Evolutionary conservation across 2,888 invertebrate genomes (phyloP), one percentile per base, ranked within the genome.

Genomic region (Anoplius nigerrimus): DNA sequence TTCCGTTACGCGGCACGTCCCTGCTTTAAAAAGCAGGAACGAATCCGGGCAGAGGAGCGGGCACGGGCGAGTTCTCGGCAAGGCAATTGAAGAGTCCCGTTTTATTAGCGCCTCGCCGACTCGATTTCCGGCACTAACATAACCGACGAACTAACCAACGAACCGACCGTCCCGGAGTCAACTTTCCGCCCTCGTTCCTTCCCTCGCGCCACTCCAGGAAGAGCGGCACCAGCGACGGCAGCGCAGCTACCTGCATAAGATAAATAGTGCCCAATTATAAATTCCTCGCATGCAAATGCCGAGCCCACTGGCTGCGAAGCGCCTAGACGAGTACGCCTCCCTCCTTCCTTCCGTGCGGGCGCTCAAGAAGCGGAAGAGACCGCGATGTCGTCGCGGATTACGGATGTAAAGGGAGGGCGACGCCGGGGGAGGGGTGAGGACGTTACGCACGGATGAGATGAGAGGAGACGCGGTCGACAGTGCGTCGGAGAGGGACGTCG

Each of bases 191-290:
- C 60, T 66, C 66, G 69, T 57, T 64, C 58, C 60, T 66, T 61
- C 53, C 64, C 59, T 64, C 53, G 57, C 48, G 54, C 61, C 65
- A 55, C 65, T 61, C 55, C 55, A 51, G 65, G 59, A 64, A 58
- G 57, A 59, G 46, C 55, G 43, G 54, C 20, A 51, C 34, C 34
- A 27, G 58, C 27, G 46, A 22, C 43, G 57, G 60, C 62, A 54
- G 58, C 60, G 48, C n/a, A 48, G 48, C 16, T 48, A 52, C 27
- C 59, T 62, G 66, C 46, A 69, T 74, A 82, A 81, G 82, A 80
- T 80, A 81, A 81, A 82, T 75, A 81, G 72, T 71, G 71, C 61
- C 79, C 82, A 83, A 82, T 82, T 82, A 82, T 80, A 80, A 80
- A 81, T 83, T 83, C 80, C 82, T 75, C 78, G 76, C 71, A 82